Conservation (phyloP, 2,888 invertebrate species). For the Torymus tubicola region DNA sequence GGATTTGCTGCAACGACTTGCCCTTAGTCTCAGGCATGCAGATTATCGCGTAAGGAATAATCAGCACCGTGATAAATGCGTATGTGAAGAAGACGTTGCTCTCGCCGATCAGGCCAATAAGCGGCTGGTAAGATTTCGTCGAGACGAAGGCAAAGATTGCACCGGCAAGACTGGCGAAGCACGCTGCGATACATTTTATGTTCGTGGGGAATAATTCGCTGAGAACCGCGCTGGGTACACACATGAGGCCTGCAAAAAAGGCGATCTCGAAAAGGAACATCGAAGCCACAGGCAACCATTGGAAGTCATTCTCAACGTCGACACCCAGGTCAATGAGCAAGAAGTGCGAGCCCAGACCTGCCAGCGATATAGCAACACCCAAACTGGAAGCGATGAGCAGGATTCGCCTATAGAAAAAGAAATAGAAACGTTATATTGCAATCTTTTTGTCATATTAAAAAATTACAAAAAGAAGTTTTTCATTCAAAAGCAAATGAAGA, state of each 20-base stretch:
- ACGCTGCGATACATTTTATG: conserved; percentile 66
- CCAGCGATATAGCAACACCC: conserved; percentile 63
- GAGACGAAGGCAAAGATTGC: conserved; percentile 66
- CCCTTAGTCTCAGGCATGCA: conserved; percentile 69
- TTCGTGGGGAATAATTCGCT: conserved; percentile 68
- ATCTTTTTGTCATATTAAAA: no score
- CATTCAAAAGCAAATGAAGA: no score
- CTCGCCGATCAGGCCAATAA: conserved; percentile 62
- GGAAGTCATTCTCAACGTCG: conserved; percentile 22
- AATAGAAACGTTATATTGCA: neutral
- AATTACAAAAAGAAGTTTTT: no score
- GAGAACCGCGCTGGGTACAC: conserved; percentile 66
- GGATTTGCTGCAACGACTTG: conserved; percentile 64
- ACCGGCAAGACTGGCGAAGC: conserved; percentile 62
- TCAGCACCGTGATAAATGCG: conserved; percentile 58
- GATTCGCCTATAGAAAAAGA: conserved; percentile 56
- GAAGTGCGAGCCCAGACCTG: conserved; percentile 58
- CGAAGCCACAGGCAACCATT: conserved; percentile 50
- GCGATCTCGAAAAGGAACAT: conserved; percentile 52
- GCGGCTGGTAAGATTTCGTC: conserved; percentile 66
- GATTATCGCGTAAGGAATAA: conserved; percentile 48
- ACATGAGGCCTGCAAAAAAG: conserved; percentile 59
- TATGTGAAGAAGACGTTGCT: conserved; percentile 66
- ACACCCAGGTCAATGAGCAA: conserved; percentile 33
- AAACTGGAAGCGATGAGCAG: conserved; percentile 66